Percentiles rank a stretch among this genome's conserved stretches.
These are phyloP conservation scores for Anguilla pacifica DNA, from an alignment of 2,797 vertebrate genomes.

Conservation along the genomic window DNA sequence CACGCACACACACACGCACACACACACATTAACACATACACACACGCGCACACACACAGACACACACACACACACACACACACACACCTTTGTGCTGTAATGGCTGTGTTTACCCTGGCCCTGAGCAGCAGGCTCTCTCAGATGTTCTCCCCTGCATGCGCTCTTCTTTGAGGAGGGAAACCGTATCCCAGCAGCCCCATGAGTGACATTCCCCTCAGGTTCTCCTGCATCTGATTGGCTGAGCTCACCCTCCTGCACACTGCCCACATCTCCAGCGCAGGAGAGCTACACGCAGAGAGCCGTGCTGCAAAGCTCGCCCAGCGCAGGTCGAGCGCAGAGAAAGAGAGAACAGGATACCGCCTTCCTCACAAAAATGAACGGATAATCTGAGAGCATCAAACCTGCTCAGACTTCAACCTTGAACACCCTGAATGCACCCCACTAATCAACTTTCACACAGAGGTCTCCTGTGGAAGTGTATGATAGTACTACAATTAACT, in stretches of 20 bases:
- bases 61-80: too few species aligned
- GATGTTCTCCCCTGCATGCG: not conserved
- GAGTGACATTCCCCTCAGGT: not conserved
- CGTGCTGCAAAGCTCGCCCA: too few species aligned
- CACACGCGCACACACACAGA: not conserved
- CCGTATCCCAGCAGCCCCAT: not conserved
- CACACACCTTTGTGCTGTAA: not conserved
- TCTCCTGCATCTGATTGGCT: not conserved
- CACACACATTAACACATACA: not conserved
- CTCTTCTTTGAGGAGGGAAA: not conserved
- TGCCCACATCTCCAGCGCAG: not conserved
- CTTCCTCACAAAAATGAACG: too few species aligned
- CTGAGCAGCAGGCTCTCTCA: not conserved
- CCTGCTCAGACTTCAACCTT: too few species aligned
- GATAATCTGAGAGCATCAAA: too few species aligned
- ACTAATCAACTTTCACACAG: too few species aligned
- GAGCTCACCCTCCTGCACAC: not conserved
- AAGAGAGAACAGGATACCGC: too few species aligned
- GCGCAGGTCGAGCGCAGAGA: too few species aligned
- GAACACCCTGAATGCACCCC: too few species aligned
- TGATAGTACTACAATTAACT: too few species aligned
- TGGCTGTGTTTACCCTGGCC: not conserved
- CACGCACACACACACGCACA: constrained; percentile 15
- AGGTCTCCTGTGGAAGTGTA: too few species aligned
- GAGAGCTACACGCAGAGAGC: too few species aligned